Percentiles rank a stretch among this genome's conserved stretches.
Evolutionary conservation across 2,888 invertebrate species (phyloP).

Genomic region (Empis stercorea): DNA sequence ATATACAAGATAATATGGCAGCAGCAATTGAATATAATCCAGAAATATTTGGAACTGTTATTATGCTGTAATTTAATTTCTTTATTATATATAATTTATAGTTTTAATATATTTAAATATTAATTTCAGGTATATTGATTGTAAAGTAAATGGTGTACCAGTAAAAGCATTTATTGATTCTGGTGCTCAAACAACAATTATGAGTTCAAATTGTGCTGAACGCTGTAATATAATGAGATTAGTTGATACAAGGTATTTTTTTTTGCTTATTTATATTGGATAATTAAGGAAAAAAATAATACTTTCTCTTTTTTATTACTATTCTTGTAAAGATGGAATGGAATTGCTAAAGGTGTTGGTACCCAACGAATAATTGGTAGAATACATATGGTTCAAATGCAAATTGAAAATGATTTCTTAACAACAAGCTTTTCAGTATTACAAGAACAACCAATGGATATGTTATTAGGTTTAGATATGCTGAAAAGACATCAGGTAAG

Average conservation of each 20-base stretch:
- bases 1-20: conserved; percentile 97
- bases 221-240: conserved; percentile 82
- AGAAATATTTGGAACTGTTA: conserved; percentile 94
- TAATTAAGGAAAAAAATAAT: too few relatives aligned
- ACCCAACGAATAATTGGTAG: conserved; percentile 91
- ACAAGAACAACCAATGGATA: conserved; percentile 96
- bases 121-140: conserved; percentile 70
- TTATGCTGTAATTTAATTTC: conserved; percentile 58
- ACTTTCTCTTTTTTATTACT: background rate
- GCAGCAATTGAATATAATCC: conserved; percentile 98
- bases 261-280: background rate
- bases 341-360: conserved; percentile 95
- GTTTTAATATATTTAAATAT: conserved; percentile 1
- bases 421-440: conserved; percentile 94
- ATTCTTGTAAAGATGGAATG: conserved; percentile 65
- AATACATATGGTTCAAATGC: conserved; percentile 94
- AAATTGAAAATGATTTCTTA: conserved; percentile 85
- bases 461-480: conserved; percentile 96
- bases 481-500: conserved; percentile 84
- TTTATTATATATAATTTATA: too few relatives aligned
- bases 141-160: conserved; percentile 89
- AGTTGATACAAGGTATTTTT: conserved; percentile 69
- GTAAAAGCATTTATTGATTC: conserved; percentile 99
- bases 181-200: conserved; percentile 94
- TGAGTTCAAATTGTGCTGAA: conserved; percentile 93